Percentiles rank a stretch among this genome's conserved stretches.
These are phyloP conservation scores for Caenorhabditis japonica DNA, from an alignment of 2,888 invertebrate genomes.

Conservation along the genomic window DNA sequence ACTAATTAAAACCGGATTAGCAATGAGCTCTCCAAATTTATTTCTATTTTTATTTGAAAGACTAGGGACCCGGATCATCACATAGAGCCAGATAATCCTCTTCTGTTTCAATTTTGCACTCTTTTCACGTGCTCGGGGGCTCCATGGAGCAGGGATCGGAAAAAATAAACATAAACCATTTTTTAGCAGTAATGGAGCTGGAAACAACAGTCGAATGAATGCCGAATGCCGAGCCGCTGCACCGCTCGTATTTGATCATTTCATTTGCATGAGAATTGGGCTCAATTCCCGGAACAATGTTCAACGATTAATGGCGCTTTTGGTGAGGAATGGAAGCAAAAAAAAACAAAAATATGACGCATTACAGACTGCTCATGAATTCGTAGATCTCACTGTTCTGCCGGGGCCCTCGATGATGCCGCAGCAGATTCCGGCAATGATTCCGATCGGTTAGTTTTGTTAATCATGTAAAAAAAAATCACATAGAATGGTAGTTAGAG, in stretches of 20 bases:
- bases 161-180: too few species aligned
- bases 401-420: slow-evolving; percentile 52
- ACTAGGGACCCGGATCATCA: too few species aligned
- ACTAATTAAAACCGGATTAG: slow-evolving; percentile 6
- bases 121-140: too few species aligned
- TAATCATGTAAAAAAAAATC: slow-evolving; percentile 1
- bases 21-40: too few species aligned
- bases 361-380: slow-evolving; percentile 59
- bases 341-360: not conserved
- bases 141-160: too few species aligned
- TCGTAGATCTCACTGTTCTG: slow-evolving; percentile 59
- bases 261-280: slow-evolving; percentile 63
- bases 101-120: too few species aligned
- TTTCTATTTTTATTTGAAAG: too few species aligned
- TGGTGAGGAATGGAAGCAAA: slow-evolving; percentile 27
- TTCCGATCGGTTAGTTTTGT: slow-evolving; percentile 26
- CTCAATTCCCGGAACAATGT: slow-evolving; percentile 61
- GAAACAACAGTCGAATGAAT: too few species aligned
- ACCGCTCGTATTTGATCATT: slow-evolving; percentile 60
- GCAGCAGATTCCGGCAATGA: slow-evolving; percentile 29
- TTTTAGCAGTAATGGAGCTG: too few species aligned
- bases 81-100: too few species aligned
- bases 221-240: slow-evolving; percentile 26
- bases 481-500: too few species aligned
- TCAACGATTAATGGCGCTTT: slow-evolving; percentile 60